These are phyloP conservation scores for Luehdorfia chinensis DNA, from an alignment of 1,140 invertebrate species.

Conservation along the genomic window DNA sequence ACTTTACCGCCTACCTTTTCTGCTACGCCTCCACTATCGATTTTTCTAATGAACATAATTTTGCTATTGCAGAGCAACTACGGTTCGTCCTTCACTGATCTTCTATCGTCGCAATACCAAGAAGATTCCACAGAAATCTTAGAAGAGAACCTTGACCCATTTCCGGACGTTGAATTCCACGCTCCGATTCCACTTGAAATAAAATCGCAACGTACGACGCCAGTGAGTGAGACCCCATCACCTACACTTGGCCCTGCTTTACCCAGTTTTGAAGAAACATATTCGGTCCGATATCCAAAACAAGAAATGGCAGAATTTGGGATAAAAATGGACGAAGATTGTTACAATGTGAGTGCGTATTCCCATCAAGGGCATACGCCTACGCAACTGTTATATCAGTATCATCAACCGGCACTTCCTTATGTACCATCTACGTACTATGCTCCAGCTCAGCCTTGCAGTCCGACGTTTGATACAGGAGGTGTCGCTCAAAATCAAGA, in stretches of 20 bases:
- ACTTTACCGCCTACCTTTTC: slow-evolving; percentile 50
- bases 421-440: slow-evolving; percentile 76
- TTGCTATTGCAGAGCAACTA: slow-evolving; percentile 77
- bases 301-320: slow-evolving; percentile 79
- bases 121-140: slow-evolving; percentile 74
- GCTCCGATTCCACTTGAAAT: slow-evolving; percentile 61
- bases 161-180: slow-evolving; percentile 75
- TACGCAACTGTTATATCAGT: slow-evolving; percentile 79
- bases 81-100: slow-evolving; percentile 76
- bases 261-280: slow-evolving; percentile 92
- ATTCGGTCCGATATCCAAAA: slow-evolving; percentile 83
- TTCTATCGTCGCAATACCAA: slow-evolving; percentile 74
- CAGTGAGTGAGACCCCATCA: slow-evolving; percentile 64
- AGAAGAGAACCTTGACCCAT: slow-evolving; percentile 74
- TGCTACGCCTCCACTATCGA: slow-evolving; percentile 63
- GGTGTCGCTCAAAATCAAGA: slow-evolving; percentile 75
- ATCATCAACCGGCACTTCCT: slow-evolving; percentile 78
- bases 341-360: slow-evolving; percentile 80
- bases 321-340: slow-evolving; percentile 89
- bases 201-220: slow-evolving; percentile 57
- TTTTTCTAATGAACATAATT: slow-evolving; percentile 32
- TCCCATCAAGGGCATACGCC: slow-evolving; percentile 77
- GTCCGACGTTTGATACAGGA: slow-evolving; percentile 72
- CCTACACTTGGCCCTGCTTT: slow-evolving; percentile 80
- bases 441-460: slow-evolving; percentile 77